Base-by-base conservation (phyloP, 2,888 invertebrate genomes). In the Magallana nippona region DNA sequence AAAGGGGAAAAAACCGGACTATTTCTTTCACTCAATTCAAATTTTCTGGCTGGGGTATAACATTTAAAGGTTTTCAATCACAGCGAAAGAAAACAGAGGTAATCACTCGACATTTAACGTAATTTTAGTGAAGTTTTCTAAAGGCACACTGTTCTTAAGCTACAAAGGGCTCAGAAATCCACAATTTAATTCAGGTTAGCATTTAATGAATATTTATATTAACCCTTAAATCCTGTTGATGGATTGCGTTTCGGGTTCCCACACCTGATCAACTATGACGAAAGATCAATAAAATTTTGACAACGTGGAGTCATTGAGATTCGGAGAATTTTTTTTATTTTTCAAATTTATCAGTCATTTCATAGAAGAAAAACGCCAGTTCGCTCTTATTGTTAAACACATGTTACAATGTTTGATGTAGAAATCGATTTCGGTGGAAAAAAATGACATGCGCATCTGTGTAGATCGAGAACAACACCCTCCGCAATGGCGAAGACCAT, bases 161-260 rank as follows among this genome's bases (percentile, higher is more conserved):
- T 15, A 71, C 27, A 71, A 71, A 15, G 27, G 27, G 27, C 13
- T 71, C 32, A 44, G 71, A 32, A 71, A 71, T 71, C 71, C 27
- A 27, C 22, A 22, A 27, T 71, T 71, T 71, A 71, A 32, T 22
- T 27, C 60, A 15, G 17, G 60, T 22, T 13, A 71, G 71, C 15
- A 71, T 71, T 71, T 71, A 71, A 71, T 71, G 27, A 71, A 71
- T 71, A 71, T 71, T 71, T 71, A 71, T 71, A 71, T 71, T 71
- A 71, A 27, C 71, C 71, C 71, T 71, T 71, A 27, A 71, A 71
- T 71, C 32, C 27, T 71, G 71, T 71, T 71, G 71, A 71, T 71
- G 71, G 71, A 71, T 71, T 71, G 71, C 27, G 71, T 71, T 62
- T n/a, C 62, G 11, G 62, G 22, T 17, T 71, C 71, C 32, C 71